Base-by-base conservation (phyloP, 35 echinoderm and acorn worm species). In the Ophiothrix spiculata region DNA sequence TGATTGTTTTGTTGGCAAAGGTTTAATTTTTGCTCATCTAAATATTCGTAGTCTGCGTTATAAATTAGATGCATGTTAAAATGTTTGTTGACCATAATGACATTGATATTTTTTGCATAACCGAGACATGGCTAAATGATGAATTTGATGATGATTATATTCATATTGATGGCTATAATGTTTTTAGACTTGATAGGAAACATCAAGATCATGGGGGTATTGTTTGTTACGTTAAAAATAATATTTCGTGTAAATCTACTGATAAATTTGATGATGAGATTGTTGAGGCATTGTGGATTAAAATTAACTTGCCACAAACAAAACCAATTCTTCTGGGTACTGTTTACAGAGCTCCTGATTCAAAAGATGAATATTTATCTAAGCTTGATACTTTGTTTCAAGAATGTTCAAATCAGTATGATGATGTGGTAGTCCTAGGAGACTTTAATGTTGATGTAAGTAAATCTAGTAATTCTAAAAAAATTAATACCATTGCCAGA, bases 271-370 rank as follows among this genome's bases (percentile, higher is more conserved):
- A n/a, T n/a, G 78, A 19, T 40, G 35, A 80, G 25, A 80, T 31
- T 39, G 41, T 80, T 80, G 78, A 80, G 32, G 78, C 35, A 40
- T 25, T 80, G 37, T 80, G 78, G 78, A 40, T 80, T 3, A 39
- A 80, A n/a, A 1, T 80, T 39, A 80, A 80, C 38, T 80, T 80
- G 38, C 78, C 78, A 33, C 41, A 80, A 19, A 40, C 78, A 31
- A 80, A 80, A 35, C 78, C 78, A 78, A 36, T 78, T 36, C 34
- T 80, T 39, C 11, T 80, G 25, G 78, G 78, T 10, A 80, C 37
- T 80, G 41, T 80, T 80, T 80, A 80, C 41, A 80, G 78, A 80
- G 25, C 34, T 36, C 78, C 78, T 80, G 32, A 42, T 41, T 38
- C 78, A 40, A 80, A 37, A 40, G 78, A 16, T 4, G 78, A 80